A percentile compares a stretch with the other conserved stretches of the same genome.
phyloP scores from a whole-genome alignment of 2,797 vertebrate genomes.

The Neosalanx taihuensis region DNA sequence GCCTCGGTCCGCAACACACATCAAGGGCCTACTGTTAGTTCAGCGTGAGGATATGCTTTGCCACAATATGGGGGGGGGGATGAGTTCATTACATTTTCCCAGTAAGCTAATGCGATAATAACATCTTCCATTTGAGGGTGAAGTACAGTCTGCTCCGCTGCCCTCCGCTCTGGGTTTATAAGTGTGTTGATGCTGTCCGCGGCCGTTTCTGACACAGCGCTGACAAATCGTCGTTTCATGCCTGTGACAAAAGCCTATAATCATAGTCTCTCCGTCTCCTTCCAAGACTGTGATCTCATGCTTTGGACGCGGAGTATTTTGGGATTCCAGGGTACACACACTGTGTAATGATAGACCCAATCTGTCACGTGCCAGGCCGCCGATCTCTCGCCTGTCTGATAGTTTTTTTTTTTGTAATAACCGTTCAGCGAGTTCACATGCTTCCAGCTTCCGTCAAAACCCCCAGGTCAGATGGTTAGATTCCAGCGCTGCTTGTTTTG shows the following conservation, averaged over 20 bases:
- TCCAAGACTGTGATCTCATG: constrained; percentile 69
- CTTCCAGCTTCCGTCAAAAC: constrained; percentile 18
- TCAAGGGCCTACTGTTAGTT: background rate
- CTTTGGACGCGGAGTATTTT: constrained; percentile 61
- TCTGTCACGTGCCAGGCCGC: constrained; percentile 48
- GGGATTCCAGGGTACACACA: constrained; percentile 60
- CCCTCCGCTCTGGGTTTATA: constrained; percentile 32
- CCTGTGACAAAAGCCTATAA: constrained; percentile 72
- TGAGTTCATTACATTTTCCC: constrained; percentile 26
- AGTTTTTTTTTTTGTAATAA: constrained; percentile 37
- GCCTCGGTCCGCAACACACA: too few relatives aligned
- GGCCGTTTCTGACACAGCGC: constrained; percentile 60
- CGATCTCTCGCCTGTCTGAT: constrained; percentile 43
- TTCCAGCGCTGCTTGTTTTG: constrained; percentile 14
- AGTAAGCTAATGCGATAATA: constrained; percentile 39
- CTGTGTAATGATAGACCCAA: constrained; percentile 68
- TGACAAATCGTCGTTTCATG: constrained; percentile 74
- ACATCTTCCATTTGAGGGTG: constrained; percentile 39
- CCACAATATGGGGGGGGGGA: background rate
- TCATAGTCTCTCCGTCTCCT: constrained; percentile 59
- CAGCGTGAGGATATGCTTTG: background rate
- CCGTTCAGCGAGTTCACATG: constrained; percentile 36
- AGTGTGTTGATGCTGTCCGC: constrained; percentile 53
- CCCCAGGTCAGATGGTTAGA: constrained; percentile 10
- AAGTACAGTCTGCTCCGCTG: constrained; percentile 32